Conservation (phyloP, 2,113 vertebrate genomes). For the Pygoscelis adeliae region DNA sequence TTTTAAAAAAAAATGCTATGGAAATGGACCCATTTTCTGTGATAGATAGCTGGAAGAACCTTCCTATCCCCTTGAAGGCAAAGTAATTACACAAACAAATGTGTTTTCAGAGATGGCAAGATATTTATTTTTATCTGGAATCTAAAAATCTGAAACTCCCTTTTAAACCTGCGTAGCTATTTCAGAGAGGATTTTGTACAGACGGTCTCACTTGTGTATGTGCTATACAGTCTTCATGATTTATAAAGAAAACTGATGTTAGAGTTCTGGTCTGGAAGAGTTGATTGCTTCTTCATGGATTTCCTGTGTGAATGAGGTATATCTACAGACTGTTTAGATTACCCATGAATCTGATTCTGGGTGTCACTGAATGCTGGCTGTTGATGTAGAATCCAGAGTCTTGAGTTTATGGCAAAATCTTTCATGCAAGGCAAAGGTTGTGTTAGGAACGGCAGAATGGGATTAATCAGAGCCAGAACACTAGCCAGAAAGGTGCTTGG, state of each 20-base stretch:
- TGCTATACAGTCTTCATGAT: neutral
- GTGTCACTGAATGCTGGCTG: neutral
- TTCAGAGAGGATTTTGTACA: neutral
- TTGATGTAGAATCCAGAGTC: neutral
- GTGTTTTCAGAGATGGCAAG: neutral
- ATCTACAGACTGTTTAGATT: neutral
- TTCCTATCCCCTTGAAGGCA: neutral
- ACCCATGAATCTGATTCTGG: neutral
- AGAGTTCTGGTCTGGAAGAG: neutral
- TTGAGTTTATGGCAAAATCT: neutral
- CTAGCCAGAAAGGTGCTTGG: neutral
- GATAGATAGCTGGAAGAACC: neutral
- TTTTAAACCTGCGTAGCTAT: neutral
- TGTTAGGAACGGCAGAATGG: neutral
- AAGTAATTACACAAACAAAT: neutral
- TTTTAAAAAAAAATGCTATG: neutral
- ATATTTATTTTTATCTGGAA: neutral
- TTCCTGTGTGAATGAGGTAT: neutral
- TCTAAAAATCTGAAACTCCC: neutral
- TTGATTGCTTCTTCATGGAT: neutral
- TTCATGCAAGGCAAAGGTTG: neutral
- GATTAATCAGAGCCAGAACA: neutral
- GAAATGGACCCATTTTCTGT: neutral
- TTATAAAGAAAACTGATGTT: neutral
- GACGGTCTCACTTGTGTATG: neutral